Percentiles rank a stretch among this genome's conserved stretches.
phyloP scores from a whole-genome alignment of 2,797 vertebrate genomes.

The Brachyrhaphis roseni region DNA sequence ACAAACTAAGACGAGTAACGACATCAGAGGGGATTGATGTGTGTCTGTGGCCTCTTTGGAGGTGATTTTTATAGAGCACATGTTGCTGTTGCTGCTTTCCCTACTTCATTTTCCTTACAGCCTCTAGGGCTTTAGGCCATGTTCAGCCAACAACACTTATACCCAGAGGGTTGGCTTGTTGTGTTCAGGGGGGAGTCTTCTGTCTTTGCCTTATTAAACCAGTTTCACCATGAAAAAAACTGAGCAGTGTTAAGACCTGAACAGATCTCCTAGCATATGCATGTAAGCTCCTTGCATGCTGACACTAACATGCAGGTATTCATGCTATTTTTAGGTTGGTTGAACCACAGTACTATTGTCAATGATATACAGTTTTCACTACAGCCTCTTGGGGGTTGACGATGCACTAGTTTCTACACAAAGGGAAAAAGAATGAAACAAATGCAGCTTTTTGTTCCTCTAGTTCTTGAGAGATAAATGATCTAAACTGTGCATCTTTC shows the following conservation, averaged over 20 bases:
- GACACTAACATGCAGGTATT: not conserved
- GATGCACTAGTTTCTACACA: not conserved
- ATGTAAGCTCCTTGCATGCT: not conserved
- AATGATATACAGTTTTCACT: not conserved
- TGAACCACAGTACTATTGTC: not conserved
- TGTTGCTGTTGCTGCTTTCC: slow-evolving; percentile 39
- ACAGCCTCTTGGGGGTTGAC: not conserved
- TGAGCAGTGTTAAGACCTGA: slow-evolving; percentile 18
- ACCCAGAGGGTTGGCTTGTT: slow-evolving; percentile 55
- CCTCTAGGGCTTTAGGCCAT: slow-evolving; percentile 55
- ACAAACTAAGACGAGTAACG: slow-evolving; percentile 70
- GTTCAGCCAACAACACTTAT: slow-evolving; percentile 65
- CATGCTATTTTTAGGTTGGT: not conserved
- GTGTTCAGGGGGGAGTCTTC: slow-evolving; percentile 40
- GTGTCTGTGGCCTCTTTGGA: slow-evolving; percentile 67
- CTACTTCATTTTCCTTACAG: slow-evolving; percentile 19
- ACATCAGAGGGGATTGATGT: slow-evolving; percentile 74
- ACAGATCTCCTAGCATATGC: not conserved
- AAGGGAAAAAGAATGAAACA: not conserved
- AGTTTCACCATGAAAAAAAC: slow-evolving; percentile 20
- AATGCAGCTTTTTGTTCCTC: not conserved
- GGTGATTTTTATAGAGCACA: slow-evolving; percentile 41
- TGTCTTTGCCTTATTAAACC: slow-evolving; percentile 58
- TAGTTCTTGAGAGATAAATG: not conserved
- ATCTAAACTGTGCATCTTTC: not conserved